A percentile compares a stretch with the other conserved stretches of the same genome.
These are phyloP conservation scores for Enteromius radiatus DNA, from an alignment of 2,797 vertebrate species.

Conservation along the genomic window DNA sequence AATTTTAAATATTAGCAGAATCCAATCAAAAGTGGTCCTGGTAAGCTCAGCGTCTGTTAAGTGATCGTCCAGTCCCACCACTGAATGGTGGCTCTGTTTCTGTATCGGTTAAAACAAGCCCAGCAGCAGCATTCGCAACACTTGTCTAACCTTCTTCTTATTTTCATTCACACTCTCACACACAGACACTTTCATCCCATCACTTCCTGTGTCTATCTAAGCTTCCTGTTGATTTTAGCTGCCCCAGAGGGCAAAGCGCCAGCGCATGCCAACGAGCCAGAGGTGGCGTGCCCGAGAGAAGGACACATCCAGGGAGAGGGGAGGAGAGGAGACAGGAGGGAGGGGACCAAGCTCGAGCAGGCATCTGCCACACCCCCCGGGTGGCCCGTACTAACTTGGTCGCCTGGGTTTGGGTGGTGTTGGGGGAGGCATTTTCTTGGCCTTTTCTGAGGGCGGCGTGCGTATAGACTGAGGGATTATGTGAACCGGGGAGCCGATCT, in stretches of 20 bases:
- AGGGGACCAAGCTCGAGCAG: slow-evolving; percentile 69
- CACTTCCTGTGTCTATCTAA: slow-evolving; percentile 54
- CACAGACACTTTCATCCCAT: slow-evolving; percentile 18
- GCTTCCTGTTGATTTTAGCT: slow-evolving; percentile 54
- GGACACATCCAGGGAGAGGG: slow-evolving; percentile 53
- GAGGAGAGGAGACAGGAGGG: slow-evolving; percentile 27
- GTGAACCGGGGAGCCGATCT: slow-evolving; percentile 76
- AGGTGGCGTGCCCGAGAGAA: slow-evolving; percentile 30
- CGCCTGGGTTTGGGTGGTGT: slow-evolving; percentile 86
- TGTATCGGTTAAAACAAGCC: slow-evolving; percentile 42
- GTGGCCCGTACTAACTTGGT: slow-evolving; percentile 85
- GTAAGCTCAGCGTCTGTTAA: slow-evolving; percentile 51
- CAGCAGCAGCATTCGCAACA: slow-evolving; percentile 26
- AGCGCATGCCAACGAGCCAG: slow-evolving; percentile 77
- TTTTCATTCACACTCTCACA: slow-evolving; percentile 27
- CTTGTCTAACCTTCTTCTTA: slow-evolving; percentile 32
- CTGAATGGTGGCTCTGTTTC: slow-evolving; percentile 12
- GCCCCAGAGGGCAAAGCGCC: slow-evolving; percentile 64
- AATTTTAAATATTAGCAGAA: slow-evolving; percentile 23
- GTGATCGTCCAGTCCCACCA: slow-evolving; percentile 58
- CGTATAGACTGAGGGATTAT: slow-evolving; percentile 79
- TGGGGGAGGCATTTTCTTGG: slow-evolving; percentile 80
- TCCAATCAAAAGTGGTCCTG: slow-evolving; percentile 6
- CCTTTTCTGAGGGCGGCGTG: slow-evolving; percentile 81
- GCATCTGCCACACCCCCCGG: slow-evolving; percentile 66